A percentile compares a stretch with the other conserved stretches of the same genome.
Conservation (phyloP, 92 coral and sea anemone genomes). For the Blastomussa wellsi region DNA sequence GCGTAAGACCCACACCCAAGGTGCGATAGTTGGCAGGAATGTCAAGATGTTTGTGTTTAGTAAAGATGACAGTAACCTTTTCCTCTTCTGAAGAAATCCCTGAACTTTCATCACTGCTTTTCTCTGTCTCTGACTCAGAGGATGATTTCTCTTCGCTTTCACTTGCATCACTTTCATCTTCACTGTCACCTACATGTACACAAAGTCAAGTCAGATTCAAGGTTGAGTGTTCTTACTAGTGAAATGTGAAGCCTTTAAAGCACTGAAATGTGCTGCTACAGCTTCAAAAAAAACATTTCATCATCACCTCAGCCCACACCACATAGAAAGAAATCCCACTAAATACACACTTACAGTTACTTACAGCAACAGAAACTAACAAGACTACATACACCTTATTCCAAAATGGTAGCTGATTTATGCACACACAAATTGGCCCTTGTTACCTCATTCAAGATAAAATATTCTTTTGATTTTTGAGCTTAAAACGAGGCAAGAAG, state of each 20-base stretch:
- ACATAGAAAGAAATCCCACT: not conserved
- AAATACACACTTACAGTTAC: not conserved
- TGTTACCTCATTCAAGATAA: too few species aligned
- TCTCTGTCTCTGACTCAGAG: conserved; percentile 66
- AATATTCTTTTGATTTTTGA: too few species aligned
- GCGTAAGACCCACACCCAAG: too few species aligned
- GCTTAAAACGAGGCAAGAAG: too few species aligned
- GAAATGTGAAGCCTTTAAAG: too few species aligned
- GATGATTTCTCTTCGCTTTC: conserved; percentile 66
- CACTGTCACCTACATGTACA: conserved; percentile 58
- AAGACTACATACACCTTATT: too few species aligned
- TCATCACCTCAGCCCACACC: too few species aligned
- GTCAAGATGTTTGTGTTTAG: not conserved
- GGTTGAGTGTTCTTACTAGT: not conserved
- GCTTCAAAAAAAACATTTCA: not conserved
- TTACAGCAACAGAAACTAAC: not conserved
- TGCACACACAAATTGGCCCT: too few species aligned
- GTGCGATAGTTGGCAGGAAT: too few species aligned
- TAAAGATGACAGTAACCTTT: conserved; percentile 50
- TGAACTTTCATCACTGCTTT: conserved; percentile 58
- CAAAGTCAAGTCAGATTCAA: not conserved
- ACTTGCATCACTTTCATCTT: conserved; percentile 42
- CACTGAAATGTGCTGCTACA: not conserved
- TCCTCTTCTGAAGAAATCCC: conserved; percentile 68
- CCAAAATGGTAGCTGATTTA: too few species aligned